phyloP scores from a whole-genome alignment of 2,113 vertebrate species.

The Lipophrys pholis region DNA sequence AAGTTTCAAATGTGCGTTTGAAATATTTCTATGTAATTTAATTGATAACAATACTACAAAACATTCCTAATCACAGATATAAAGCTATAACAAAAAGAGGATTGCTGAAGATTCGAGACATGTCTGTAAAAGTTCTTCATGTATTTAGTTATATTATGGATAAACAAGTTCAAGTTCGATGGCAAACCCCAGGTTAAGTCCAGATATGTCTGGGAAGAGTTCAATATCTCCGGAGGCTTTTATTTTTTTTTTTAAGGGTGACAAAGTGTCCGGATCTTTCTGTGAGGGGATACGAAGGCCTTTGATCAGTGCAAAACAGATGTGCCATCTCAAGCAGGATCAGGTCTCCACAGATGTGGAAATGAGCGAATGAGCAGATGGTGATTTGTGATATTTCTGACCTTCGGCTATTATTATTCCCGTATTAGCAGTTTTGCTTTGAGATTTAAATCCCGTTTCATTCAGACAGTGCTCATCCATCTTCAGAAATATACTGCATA shows the following conservation, averaged over 20 bases:
- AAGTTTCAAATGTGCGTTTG: background rate
- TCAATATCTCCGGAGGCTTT: slow-evolving; percentile 12
- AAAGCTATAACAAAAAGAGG: background rate
- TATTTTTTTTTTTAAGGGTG: background rate
- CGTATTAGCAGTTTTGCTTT: slow-evolving; percentile 11
- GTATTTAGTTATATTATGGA: background rate
- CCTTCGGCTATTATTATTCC: background rate
- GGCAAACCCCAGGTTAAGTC: slow-evolving; percentile 8
- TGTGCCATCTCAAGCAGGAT: slow-evolving; percentile 3
- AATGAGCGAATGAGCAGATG: slow-evolving; percentile 16
- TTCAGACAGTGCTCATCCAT: slow-evolving; percentile 3
- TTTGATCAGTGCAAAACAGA: slow-evolving; percentile 42
- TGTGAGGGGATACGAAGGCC: slow-evolving; percentile 6
- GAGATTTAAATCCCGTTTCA: slow-evolving; percentile 4
- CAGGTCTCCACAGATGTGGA: slow-evolving; percentile 9
- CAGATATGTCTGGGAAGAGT: slow-evolving; percentile 7
- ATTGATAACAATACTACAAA: background rate
- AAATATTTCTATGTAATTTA: background rate
- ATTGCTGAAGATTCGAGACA: background rate
- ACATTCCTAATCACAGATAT: background rate
- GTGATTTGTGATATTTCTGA: slow-evolving; percentile 11
- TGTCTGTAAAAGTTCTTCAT: background rate
- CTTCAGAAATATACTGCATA: slow-evolving; percentile 12
- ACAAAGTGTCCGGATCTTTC: slow-evolving; percentile 20
- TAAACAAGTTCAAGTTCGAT: slow-evolving; percentile 1